phyloP scores from a whole-genome alignment of 92 coral and sea anemone genomes.

The Porites lobata region DNA sequence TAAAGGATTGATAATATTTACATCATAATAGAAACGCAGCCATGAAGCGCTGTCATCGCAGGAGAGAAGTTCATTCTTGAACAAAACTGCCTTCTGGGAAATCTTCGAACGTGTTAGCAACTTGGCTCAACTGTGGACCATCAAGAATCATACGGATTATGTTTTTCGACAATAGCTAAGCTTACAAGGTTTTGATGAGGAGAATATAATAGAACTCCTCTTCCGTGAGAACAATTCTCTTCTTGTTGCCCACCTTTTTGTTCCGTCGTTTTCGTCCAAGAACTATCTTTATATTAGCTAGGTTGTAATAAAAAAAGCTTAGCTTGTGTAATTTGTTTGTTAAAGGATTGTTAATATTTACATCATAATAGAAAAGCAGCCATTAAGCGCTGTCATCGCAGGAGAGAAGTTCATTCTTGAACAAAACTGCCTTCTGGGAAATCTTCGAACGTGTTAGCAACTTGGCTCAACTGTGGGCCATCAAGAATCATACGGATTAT shows the following conservation, averaged over 20 bases:
- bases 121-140: neutral
- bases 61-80: constrained; percentile 18
- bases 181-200: constrained; percentile 36
- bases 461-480: neutral
- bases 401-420: constrained; percentile 18
- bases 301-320: too few relatives aligned
- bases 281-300: neutral
- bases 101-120: constrained; percentile 13
- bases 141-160: constrained; percentile 39
- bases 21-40: constrained; percentile 57
- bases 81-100: constrained; percentile 46
- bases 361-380: constrained; percentile 58
- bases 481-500: constrained; percentile 39
- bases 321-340: constrained; percentile 52
- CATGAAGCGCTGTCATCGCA: constrained; percentile 40
- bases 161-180: constrained; percentile 29
- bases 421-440: constrained; percentile 46
- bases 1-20: constrained; percentile 50
- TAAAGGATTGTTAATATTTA: constrained; percentile 51
- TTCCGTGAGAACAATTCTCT: constrained; percentile 9
- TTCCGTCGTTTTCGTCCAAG: constrained; percentile 12
- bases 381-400: constrained; percentile 39
- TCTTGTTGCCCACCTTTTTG: constrained; percentile 33
- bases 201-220: constrained; percentile 60
- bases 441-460: constrained; percentile 13